Evolutionary conservation across 2,888 invertebrate genomes (phyloP), one percentile per base, ranked within the genome.

Genomic region (Toxonevra muliebris): DNA sequence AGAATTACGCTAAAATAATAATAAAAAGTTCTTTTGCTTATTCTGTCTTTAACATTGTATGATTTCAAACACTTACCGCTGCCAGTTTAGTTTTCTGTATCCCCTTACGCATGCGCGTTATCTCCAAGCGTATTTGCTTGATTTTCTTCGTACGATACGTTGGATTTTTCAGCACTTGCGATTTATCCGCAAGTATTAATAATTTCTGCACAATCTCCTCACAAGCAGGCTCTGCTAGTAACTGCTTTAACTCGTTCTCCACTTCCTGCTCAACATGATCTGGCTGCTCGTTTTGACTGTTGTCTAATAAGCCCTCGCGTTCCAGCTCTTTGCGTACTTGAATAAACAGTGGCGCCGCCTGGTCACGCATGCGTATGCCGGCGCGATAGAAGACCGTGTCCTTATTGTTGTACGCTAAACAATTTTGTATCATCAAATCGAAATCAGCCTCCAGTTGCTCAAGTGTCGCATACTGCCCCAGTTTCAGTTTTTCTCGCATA

Each of bases 371-470:
- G 79, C 93, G 93, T 1, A 94, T 87, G 0, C 94, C 97, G 1
- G 96, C 93, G 65, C 93, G 91, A 84, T 97, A 97, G 84, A 96
- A 98, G 66, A 97, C 93, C 0, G 97, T 97, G 77, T 97, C 97
- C 81, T 95, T 94, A 73, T 94, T 92, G 84, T 99, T 99, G 84
- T 98, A 99, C 0, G 93, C 93, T 77, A 96, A 88, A 81, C 98
- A 99, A 85, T 99, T 99, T 74, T 91, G 90, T 67, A 98, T 94
- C 93, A 99, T 98, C n/a, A 98, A 88, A 78, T 92, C 90, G 83
- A 98, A 98, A 86, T 99, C 98, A 0, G 87, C 87, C 80, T 96
- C 94, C 79, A 98, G 89, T 43, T 93, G 90, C 70, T 92, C 91
- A 52, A 98, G 87, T 61, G 89, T 89, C 9, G 86, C 85, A 82